Percentiles rank a stretch among this genome's conserved stretches.
Conservation (phyloP, 2,113 vertebrate species). For the Callipepla squamata region DNA sequence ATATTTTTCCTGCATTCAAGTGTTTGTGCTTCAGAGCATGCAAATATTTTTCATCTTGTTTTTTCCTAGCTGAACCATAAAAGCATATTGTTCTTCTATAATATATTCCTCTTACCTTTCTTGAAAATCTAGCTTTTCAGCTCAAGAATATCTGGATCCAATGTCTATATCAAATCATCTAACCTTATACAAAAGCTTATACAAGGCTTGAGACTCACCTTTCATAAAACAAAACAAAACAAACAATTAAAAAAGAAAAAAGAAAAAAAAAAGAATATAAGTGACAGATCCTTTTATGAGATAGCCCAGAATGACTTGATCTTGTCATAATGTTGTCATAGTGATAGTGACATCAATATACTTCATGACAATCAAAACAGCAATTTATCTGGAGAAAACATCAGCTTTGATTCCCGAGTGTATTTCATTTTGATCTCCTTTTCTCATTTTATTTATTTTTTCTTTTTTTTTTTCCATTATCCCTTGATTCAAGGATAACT, state of each 20-base stretch:
- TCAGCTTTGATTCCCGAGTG: slow-evolving; percentile 20
- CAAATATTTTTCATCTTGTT: neutral
- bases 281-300: slow-evolving; percentile 69
- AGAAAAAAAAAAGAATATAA: neutral
- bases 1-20: neutral
- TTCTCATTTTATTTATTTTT: neutral
- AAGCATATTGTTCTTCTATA: neutral
- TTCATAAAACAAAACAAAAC: neutral
- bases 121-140: slow-evolving; percentile 10
- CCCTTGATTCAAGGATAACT: neutral
- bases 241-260: neutral
- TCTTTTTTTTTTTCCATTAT: neutral
- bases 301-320: slow-evolving; percentile 70
- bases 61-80: slow-evolving; percentile 28
- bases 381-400: slow-evolving; percentile 70
- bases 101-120: slow-evolving; percentile 55
- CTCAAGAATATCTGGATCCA: slow-evolving; percentile 16
- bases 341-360: slow-evolving; percentile 78
- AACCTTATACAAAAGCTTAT: neutral
- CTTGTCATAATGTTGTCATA: slow-evolving; percentile 82
- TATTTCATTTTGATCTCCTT: slow-evolving; percentile 25
- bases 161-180: neutral
- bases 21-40: neutral
- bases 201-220: neutral
- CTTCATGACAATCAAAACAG: slow-evolving; percentile 70